A percentile compares a stretch with the other conserved stretches of the same genome.
phyloP scores from a whole-genome alignment of 1,140 invertebrate species.

The Nomia melanderi region DNA sequence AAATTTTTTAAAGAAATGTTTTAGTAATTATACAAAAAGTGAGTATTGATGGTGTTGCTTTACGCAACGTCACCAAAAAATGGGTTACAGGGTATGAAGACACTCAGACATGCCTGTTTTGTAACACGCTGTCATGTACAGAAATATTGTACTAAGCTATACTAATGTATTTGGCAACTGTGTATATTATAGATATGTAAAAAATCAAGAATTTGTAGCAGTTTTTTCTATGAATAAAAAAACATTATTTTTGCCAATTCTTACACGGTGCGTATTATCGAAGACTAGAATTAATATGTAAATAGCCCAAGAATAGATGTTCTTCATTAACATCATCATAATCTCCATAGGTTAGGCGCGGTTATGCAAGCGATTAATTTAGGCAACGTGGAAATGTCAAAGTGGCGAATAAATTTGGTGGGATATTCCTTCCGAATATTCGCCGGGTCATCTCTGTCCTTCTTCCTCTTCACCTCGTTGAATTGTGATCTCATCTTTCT shows the following conservation, averaged over 20 bases:
- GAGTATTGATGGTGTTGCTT: no score
- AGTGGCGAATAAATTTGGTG: constrained; percentile 71
- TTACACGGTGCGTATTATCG: neutral
- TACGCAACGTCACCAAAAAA: no score
- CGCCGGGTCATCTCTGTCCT: constrained; percentile 37
- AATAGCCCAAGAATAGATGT: neutral
- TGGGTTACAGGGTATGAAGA: no score
- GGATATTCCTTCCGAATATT: constrained; percentile 60
- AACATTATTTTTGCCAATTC: neutral
- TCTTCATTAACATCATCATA: neutral
- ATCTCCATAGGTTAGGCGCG: no score
- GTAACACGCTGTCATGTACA: no score
- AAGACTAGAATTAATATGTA: neutral
- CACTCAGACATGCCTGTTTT: no score
- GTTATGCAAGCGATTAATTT: constrained; percentile 73
- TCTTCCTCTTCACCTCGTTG: constrained; percentile 43
- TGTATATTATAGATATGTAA: neutral
- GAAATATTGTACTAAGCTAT: no score
- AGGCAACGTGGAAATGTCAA: constrained; percentile 72
- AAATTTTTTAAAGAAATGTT: no score
- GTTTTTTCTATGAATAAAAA: neutral
- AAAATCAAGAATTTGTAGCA: neutral
- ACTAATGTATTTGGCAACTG: no score
- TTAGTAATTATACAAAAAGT: no score
- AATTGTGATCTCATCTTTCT: constrained; percentile 52